phyloP scores from a whole-genome alignment of 2,888 invertebrate genomes.

The Altica lythri region DNA sequence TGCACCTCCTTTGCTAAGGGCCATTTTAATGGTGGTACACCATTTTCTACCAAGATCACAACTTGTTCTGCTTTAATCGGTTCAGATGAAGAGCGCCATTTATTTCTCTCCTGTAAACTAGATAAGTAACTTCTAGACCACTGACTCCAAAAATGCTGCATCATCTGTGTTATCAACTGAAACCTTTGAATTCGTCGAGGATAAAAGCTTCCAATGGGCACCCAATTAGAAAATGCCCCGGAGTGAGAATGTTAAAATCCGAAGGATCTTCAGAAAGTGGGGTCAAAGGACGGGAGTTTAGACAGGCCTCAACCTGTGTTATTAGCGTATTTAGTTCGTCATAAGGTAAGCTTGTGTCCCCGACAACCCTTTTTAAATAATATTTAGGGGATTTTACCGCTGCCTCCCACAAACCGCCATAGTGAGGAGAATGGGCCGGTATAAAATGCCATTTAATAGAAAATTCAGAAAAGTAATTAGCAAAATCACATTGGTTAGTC shows the following conservation, averaged over 20 bases:
- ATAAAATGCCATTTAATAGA: conserved; percentile 13
- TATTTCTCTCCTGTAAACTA: too few relatives aligned
- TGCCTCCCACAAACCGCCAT: conserved; percentile 25
- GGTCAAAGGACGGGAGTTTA: conserved; percentile 24
- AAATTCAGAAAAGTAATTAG: neutral
- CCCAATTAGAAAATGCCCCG: conserved; percentile 25
- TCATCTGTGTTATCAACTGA: neutral
- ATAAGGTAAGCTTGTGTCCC: conserved; percentile 12
- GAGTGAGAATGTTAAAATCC: conserved; percentile 16
- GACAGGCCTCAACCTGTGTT: conserved; percentile 19
- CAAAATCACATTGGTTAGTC: neutral
- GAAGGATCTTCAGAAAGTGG: neutral
- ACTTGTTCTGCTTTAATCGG: neutral
- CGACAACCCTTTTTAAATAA: conserved; percentile 18
- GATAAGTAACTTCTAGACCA: conserved; percentile 10
- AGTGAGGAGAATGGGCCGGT: conserved; percentile 17
- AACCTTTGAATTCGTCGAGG: conserved; percentile 21
- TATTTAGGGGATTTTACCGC: conserved; percentile 17
- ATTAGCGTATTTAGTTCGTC: conserved; percentile 14
- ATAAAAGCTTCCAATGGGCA: conserved; percentile 10
- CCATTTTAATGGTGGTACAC: neutral
- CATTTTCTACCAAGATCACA: neutral
- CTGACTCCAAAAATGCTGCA: conserved; percentile 18
- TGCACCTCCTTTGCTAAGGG: neutral
- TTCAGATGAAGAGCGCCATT: too few relatives aligned